Evolutionary conservation across 2,888 invertebrate species (phyloP).

Genomic region (Terebella lapidaria): DNA sequence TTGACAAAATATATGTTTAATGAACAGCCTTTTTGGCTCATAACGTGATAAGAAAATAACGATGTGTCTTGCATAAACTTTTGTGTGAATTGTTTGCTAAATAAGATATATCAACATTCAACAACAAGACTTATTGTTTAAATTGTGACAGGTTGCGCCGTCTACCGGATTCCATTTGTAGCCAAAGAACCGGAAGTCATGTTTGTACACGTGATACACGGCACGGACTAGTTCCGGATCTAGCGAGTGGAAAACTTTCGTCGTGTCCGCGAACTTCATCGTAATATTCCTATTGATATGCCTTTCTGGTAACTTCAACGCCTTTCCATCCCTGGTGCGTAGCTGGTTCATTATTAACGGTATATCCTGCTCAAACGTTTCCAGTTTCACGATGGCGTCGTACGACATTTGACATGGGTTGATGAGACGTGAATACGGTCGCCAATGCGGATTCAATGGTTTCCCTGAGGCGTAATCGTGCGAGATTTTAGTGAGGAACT

Average conservation of each 20-base stretch:
- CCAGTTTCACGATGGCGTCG: not conserved
- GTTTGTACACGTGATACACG: not conserved
- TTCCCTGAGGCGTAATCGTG: no score
- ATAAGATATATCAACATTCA: no score
- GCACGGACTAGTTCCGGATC: not conserved
- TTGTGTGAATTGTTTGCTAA: no score
- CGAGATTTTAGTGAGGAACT: no score
- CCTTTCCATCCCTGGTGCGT: not conserved
- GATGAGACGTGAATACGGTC: not conserved
- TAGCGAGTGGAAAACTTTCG: not conserved
- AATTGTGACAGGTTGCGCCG: not conserved
- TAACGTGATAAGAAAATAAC: no score
- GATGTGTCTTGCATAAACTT: no score
- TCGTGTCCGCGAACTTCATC: not conserved
- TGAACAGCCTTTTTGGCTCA: no score
- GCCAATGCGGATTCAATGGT: no score
- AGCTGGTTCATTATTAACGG: not conserved
- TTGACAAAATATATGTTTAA: no score
- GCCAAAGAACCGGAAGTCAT: not conserved
- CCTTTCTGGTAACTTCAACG: not conserved
- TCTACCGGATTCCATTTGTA: not conserved
- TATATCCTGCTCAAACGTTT: not conserved
- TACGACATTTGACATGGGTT: not conserved
- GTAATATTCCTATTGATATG: not conserved
- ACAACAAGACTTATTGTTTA: no score